Evolutionary conservation across 2,113 vertebrate genomes (phyloP).

Genomic region (Pelodiscus sinensis): DNA sequence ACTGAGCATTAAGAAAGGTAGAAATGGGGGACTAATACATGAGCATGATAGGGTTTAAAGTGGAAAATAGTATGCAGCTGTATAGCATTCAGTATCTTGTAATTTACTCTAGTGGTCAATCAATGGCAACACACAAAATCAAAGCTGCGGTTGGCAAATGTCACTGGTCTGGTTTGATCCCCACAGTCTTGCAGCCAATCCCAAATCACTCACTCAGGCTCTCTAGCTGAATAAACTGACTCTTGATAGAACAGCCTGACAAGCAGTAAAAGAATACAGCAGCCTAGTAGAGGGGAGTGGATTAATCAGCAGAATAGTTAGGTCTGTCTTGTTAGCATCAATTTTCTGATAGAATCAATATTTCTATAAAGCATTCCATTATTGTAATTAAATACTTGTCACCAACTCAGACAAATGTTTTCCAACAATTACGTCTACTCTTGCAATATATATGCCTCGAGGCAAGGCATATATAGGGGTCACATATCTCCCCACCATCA

Average conservation of each 20-base stretch:
- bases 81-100: background rate
- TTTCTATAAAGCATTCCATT: slow-evolving; percentile 15
- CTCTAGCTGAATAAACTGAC: background rate
- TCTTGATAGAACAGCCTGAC: background rate
- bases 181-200: background rate
- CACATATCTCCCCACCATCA: background rate
- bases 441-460: background rate
- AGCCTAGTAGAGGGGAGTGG: slow-evolving; percentile 4
- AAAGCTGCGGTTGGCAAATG: background rate
- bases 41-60: background rate
- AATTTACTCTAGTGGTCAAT: background rate
- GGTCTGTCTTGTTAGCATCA: background rate
- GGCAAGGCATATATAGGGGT: background rate
- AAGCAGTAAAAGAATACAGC: background rate
- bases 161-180: background rate
- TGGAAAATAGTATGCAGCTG: background rate
- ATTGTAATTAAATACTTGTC: slow-evolving; percentile 22
- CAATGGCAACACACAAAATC: background rate
- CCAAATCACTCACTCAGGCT: background rate
- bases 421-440: slow-evolving; percentile 55
- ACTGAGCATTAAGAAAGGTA: background rate
- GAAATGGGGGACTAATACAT: background rate
- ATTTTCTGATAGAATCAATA: slow-evolving; percentile 19
- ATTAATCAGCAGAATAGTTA: background rate
- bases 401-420: slow-evolving; percentile 5